Percentiles rank a stretch among this genome's conserved stretches.
Evolutionary conservation across 2,888 invertebrate species (phyloP).

Genomic region (Acholoe squamosa): DNA sequence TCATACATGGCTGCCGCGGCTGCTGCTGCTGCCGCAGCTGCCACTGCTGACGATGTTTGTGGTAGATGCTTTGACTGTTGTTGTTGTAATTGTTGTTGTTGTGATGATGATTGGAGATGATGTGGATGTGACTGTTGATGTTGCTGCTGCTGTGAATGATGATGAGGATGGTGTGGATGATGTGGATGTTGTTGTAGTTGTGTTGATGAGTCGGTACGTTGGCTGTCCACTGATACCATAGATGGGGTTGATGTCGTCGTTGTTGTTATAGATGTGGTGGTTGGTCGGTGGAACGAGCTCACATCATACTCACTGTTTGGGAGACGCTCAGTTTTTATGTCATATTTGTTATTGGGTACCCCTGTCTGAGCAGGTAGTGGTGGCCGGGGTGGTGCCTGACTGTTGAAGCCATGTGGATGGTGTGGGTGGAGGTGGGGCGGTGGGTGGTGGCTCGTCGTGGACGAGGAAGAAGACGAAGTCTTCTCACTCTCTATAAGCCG

Average conservation of each 20-base stretch:
- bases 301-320: constrained; percentile 19
- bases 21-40: constrained; percentile 9
- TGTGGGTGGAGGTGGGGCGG: not conserved
- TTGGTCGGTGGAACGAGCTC: not conserved
- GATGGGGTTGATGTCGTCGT: not conserved
- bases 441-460: not conserved
- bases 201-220: not conserved
- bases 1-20: constrained; percentile 20
- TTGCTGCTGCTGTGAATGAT: not conserved
- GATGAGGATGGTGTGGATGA: constrained; percentile 30
- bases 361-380: not conserved
- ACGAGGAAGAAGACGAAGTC: not conserved
- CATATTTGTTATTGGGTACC: not conserved
- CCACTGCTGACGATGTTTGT: not conserved
- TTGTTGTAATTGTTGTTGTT: constrained; percentile 19
- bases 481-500: constrained; percentile 63
- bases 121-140: constrained; percentile 28
- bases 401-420: not conserved
- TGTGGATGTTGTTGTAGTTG: constrained; percentile 45
- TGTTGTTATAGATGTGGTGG: not conserved
- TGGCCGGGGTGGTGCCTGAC: not conserved
- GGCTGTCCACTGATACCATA: not conserved
- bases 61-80: not conserved
- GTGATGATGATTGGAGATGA: constrained; percentile 34
- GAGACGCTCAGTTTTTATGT: not conserved